Conservation (phyloP, 2,797 vertebrate genomes). For the Synaphobranchus kaupii region DNA sequence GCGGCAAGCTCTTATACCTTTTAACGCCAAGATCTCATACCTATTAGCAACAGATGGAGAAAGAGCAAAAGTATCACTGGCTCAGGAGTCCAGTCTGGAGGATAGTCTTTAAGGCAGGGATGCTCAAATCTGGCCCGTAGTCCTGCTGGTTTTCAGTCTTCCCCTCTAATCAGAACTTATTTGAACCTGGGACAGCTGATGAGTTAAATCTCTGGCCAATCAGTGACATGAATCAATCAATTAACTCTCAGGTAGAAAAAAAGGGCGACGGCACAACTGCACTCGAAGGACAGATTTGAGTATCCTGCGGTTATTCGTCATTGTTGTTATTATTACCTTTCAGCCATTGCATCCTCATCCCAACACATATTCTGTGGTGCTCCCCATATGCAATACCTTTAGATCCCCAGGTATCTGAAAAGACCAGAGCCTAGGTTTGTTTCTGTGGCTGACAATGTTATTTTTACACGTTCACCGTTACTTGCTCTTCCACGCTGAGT, state of each 20-base stretch:
- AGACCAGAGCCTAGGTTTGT: not conserved
- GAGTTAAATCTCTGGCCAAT: too few species aligned
- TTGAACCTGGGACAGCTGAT: not conserved
- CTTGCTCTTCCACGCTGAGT: not conserved
- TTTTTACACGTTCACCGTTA: not conserved
- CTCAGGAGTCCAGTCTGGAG: not conserved
- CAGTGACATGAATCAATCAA: too few species aligned
- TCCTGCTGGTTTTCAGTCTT: not conserved
- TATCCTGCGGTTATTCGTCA: too few species aligned
- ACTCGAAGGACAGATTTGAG: too few species aligned
- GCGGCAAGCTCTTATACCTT: too few species aligned
- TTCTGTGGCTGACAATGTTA: not conserved
- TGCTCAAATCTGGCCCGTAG: too few species aligned
- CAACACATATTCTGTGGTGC: not conserved
- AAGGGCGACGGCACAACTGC: too few species aligned
- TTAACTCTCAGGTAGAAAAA: too few species aligned
- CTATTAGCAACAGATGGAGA: not conserved
- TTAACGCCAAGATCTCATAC: too few species aligned
- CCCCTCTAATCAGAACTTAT: not conserved
- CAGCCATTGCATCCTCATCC: not conserved
- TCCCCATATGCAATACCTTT: not conserved
- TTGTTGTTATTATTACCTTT: not conserved
- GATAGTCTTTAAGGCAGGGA: not conserved
- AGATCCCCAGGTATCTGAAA: not conserved
- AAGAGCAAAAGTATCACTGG: not conserved